A percentile compares a stretch with the other conserved stretches of the same genome.
Conservation (phyloP, 2,113 vertebrate species). For the Smithornis capensis region DNA sequence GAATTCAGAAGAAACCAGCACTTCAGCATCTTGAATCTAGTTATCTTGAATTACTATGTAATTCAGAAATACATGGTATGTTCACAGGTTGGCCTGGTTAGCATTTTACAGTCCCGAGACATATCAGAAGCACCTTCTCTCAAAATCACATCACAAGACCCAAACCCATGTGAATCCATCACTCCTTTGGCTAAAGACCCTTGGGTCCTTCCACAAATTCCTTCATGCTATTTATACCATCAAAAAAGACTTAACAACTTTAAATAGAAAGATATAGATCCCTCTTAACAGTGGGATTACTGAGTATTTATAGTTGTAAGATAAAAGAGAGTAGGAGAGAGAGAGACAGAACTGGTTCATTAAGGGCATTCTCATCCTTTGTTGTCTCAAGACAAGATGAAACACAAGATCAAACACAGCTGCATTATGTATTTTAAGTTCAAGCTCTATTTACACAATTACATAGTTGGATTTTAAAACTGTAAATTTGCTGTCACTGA, state of each 20-base stretch:
- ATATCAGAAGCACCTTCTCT: neutral
- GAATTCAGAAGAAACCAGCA: neutral
- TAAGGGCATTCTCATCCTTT: neutral
- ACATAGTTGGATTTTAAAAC: neutral
- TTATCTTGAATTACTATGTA: neutral
- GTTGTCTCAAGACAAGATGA: slow-evolving; percentile 18
- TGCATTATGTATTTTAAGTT: slow-evolving; percentile 5
- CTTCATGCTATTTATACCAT: neutral
- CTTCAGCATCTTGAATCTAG: neutral
- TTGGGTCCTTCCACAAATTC: neutral
- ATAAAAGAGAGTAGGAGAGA: neutral
- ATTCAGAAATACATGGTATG: neutral
- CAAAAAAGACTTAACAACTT: neutral
- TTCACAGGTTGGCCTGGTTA: neutral
- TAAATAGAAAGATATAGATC: neutral
- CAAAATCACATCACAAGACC: neutral
- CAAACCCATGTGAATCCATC: neutral
- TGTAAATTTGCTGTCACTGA: neutral
- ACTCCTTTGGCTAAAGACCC: neutral
- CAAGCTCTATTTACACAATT: neutral
- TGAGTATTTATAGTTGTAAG: neutral
- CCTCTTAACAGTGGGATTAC: neutral
- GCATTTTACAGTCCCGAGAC: neutral
- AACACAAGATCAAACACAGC: slow-evolving; percentile 51
- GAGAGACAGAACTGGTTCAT: neutral